Evolutionary conservation across 2,113 vertebrate genomes (phyloP).

Genomic region (Sitta europaea): DNA sequence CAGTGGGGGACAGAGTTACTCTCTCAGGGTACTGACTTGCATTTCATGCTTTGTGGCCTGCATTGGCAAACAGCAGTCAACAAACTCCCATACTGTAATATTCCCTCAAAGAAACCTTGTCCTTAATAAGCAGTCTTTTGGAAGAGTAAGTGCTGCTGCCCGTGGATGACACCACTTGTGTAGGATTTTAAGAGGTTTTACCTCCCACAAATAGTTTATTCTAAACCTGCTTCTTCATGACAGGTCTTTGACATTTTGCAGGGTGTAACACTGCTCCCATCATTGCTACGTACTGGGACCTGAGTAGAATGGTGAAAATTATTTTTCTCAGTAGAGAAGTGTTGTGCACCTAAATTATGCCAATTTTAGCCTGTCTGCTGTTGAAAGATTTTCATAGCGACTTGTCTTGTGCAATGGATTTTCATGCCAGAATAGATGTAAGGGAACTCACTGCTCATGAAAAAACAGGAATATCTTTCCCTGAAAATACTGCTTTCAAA

Average conservation of each 20-base stretch:
- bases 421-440: background rate
- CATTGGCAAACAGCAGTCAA: background rate
- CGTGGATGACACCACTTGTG: background rate
- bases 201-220: background rate
- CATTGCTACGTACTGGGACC: rapidly evolving
- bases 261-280: background rate
- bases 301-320: background rate
- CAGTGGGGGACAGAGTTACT: background rate
- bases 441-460: background rate
- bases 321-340: background rate
- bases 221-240: background rate
- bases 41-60: background rate
- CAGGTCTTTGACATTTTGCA: background rate
- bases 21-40: background rate
- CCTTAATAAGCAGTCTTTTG: background rate
- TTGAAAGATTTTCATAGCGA: background rate
- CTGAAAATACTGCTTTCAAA: background rate
- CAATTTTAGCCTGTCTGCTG: background rate
- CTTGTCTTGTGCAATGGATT: background rate
- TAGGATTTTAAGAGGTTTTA: background rate
- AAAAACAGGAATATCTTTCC: background rate
- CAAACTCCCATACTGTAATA: background rate
- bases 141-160: background rate
- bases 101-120: background rate
- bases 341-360: background rate